Evolutionary conservation across 2,113 vertebrate species (phyloP).

Genomic region (Pteronura brasiliensis): DNA sequence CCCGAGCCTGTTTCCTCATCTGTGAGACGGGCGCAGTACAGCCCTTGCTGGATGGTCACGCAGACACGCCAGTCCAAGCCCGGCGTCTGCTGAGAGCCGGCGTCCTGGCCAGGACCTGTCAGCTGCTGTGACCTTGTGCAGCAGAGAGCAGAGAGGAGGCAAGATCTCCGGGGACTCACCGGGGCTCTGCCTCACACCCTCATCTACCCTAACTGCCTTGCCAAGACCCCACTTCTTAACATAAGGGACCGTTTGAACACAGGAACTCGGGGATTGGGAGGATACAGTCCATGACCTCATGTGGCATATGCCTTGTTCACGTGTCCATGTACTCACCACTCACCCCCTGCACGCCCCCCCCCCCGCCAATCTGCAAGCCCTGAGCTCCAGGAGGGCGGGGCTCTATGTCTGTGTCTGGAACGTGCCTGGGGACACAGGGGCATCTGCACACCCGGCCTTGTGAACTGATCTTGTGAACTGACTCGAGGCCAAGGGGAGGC

Average conservation of each 20-base stretch:
- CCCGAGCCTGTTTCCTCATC: not conserved
- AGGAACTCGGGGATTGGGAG: not conserved
- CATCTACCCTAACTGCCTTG: not conserved
- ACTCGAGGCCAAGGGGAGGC: not conserved
- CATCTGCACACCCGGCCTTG: rapidly evolving
- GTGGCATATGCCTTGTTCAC: too few species aligned
- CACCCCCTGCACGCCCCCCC: not conserved
- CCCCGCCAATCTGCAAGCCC: rapidly evolving
- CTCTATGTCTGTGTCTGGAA: not conserved
- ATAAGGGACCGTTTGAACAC: not conserved
- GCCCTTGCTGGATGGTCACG: not conserved
- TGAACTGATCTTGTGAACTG: rapidly evolving
- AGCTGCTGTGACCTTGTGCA: not conserved
- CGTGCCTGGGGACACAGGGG: rapidly evolving
- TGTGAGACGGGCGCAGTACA: rapidly evolving
- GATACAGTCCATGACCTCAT: not conserved
- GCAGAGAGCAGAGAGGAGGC: not conserved
- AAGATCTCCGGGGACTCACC: not conserved
- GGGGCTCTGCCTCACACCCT: not conserved
- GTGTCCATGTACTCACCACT: not conserved
- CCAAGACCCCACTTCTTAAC: not conserved
- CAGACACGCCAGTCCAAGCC: too few species aligned
- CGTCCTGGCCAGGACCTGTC: not conserved
- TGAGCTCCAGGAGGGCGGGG: too few species aligned
- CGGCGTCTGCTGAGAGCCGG: not conserved